A percentile compares a stretch with the other conserved stretches of the same genome.
Evolutionary conservation across 2,888 invertebrate genomes (phyloP).

Genomic region (Chalcosyrphus nemorum): DNA sequence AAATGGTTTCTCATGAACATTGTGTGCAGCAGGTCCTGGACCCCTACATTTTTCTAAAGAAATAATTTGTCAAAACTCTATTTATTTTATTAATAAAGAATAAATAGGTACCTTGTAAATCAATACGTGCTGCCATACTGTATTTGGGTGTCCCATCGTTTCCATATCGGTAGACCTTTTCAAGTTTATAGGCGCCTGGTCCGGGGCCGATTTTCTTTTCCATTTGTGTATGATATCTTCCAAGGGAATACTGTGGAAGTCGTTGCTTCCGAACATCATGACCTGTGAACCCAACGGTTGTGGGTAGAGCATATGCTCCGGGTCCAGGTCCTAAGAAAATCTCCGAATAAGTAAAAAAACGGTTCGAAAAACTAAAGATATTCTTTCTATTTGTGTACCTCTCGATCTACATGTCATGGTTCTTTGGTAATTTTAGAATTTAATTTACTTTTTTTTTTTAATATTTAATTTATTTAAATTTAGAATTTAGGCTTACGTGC

Average conservation of each 20-base stretch:
- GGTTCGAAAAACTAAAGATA: neutral
- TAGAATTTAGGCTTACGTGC: neutral
- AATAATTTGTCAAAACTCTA: neutral
- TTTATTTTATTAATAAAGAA: no score
- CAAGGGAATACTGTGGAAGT: slow-evolving; percentile 81
- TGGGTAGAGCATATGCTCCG: slow-evolving; percentile 83
- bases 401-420: neutral
- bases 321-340: slow-evolving; percentile 83
- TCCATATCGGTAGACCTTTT: slow-evolving; percentile 78
- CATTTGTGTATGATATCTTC: slow-evolving; percentile 71
- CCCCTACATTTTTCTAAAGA: slow-evolving; percentile 69
- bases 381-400: neutral
- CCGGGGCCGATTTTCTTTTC: slow-evolving; percentile 77
- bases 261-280: slow-evolving; percentile 83
- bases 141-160: slow-evolving; percentile 59
- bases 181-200: slow-evolving; percentile 78
- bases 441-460: no score
- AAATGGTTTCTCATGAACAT: slow-evolving; percentile 76
- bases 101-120: neutral
- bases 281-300: slow-evolving; percentile 83
- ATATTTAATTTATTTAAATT: neutral
- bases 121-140: neutral
- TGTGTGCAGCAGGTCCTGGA: slow-evolving; percentile 80
- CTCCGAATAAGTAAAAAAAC: neutral
- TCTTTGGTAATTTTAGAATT: neutral